Evolutionary conservation across 92 coral and sea anemone species (phyloP).

Genomic region (Phenganax subtilis): DNA sequence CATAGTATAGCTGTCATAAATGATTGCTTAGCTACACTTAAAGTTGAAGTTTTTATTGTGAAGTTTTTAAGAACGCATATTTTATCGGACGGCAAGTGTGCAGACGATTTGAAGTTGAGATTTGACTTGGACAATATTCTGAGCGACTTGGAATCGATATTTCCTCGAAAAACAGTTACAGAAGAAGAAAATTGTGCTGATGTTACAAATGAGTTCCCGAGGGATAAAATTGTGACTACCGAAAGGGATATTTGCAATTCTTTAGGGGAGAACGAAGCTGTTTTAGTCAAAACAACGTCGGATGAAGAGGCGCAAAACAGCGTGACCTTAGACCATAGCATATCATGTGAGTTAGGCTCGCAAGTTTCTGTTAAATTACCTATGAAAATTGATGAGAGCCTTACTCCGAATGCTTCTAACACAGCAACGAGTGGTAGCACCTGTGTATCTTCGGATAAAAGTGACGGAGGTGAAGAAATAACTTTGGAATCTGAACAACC

Average conservation of each 20-base stretch:
- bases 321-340: neutral
- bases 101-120: neutral
- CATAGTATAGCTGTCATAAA: conserved; percentile 27
- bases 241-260: neutral
- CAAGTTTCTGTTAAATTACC: neutral
- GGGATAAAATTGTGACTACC: neutral
- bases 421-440: neutral
- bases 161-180: neutral
- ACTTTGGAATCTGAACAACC: neutral
- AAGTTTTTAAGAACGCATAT: conserved; percentile 27
- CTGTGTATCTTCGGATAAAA: neutral
- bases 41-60: conserved; percentile 32
- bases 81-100: conserved; percentile 20
- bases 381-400: neutral
- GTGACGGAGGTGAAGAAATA: neutral
- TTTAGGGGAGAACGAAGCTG: too few relatives aligned
- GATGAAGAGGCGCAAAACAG: neutral
- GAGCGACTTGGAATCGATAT: conserved; percentile 20
- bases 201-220: neutral
- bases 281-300: conserved; percentile 7
- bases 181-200: neutral
- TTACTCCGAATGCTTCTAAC: neutral
- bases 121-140: conserved; percentile 9
- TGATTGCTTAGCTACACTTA: conserved; percentile 29
- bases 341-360: neutral